Base-by-base conservation (phyloP, 2,113 vertebrate genomes). In the Pituophis catenifer region DNA sequence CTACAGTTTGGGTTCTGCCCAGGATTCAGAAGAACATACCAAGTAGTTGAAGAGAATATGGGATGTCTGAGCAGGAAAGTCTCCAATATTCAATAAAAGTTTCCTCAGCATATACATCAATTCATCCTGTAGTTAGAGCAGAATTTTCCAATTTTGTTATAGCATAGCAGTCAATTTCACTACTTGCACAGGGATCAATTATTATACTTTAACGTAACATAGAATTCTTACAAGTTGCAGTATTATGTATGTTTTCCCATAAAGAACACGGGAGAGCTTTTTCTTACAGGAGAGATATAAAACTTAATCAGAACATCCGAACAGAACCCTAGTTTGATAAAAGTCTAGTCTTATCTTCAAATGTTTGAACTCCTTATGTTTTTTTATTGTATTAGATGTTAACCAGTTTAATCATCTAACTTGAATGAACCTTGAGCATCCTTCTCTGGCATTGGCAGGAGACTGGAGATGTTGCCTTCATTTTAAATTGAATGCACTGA, bases 1-100 rank as follows among this genome's bases (percentile, higher is more conserved):
- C 8, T 24, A 17, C 26, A 55, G 29, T 89, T n/a, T 33, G 57
- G 62, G 48, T 59, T 23, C 38, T 89, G 38, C 88, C 33, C 6
- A 11, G 17, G 58, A 21, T 15, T 89, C 87, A 5, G 86, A 90
- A 62, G 89, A 90, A 94, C 98, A 98, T 92, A 99, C 99, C 98
- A 99, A 97, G 94, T 99, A 99, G 97, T 99, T 99, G 96, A 99
- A 99, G 44, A 99, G 98, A 95, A 99, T 99, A 85, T 99, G 99
- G 89, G 99, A 99, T 0, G 99, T 99, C 97, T 99, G 99, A 6
- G 99, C 99, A 50, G 99, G 99, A 57, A 99, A 98, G 94, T 99
- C 99, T 94, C 99, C 99, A 0, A 99, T 99, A 93, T 99, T 99
- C 95, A 99, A 96, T 92, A 99, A 97, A 91, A 99, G 98, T 95